phyloP scores from a whole-genome alignment of 2,113 vertebrate genomes.

The Ia io region DNA sequence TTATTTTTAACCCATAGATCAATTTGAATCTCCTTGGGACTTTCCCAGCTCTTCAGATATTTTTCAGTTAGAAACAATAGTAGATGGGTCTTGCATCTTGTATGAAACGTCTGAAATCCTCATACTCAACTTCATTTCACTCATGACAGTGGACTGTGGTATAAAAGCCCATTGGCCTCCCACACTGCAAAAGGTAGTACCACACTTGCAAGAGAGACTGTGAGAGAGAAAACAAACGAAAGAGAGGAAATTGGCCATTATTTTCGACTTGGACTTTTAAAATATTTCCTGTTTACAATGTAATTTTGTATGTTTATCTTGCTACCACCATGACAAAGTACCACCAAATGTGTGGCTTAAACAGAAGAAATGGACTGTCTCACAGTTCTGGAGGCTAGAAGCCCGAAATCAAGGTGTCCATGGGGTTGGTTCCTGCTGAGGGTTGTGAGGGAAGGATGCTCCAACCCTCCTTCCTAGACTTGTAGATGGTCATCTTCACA shows the following conservation, averaged over 20 bases:
- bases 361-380: no score
- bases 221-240: not conserved
- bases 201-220: not conserved
- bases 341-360: not conserved
- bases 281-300: not conserved
- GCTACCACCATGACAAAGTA: not conserved
- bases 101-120: not conserved
- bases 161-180: not conserved
- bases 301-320: not conserved
- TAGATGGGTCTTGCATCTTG: rapidly evolving
- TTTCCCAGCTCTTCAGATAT: not conserved
- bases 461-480: not conserved
- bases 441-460: no score
- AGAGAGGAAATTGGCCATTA: not conserved
- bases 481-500: no score
- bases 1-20: not conserved
- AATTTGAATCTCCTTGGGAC: not conserved
- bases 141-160: not conserved
- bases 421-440: not conserved
- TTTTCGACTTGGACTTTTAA: not conserved
- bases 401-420: not conserved
- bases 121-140: not conserved
- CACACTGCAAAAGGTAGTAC: not conserved
- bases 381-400: not conserved
- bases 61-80: not conserved